A percentile compares a stretch with the other conserved stretches of the same genome.
phyloP scores from a whole-genome alignment of 2,113 vertebrate genomes.

The Misgurnus mizolepis region DNA sequence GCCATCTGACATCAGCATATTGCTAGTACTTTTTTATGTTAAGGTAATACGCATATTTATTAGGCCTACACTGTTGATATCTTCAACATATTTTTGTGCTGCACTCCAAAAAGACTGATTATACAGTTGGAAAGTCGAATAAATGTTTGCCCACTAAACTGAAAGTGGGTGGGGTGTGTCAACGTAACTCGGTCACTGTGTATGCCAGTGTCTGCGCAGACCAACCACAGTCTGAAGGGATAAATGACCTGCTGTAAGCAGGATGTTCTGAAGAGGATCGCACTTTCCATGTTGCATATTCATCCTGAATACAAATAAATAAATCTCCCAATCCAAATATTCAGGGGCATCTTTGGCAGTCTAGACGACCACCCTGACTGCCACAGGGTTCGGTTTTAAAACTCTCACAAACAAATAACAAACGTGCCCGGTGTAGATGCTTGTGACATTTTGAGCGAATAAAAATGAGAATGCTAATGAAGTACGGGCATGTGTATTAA shows the following conservation, averaged over 20 bases:
- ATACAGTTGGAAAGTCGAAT: constrained; percentile 25
- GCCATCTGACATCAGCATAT: no score
- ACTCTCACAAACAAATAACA: constrained; percentile 60
- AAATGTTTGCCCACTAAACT: constrained; percentile 58
- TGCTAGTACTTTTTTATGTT: no score
- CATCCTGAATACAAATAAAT: constrained; percentile 74
- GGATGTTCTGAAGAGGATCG: constrained; percentile 64
- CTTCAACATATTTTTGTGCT: background rate
- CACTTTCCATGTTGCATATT: constrained; percentile 73
- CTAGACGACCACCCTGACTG: constrained; percentile 67
- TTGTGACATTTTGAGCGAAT: constrained; percentile 10
- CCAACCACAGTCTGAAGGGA: constrained; percentile 72
- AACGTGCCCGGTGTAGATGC: constrained; percentile 49
- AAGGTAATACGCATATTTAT: no score
- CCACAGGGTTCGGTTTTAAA: constrained; percentile 52
- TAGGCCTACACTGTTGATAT: constrained; percentile 13
- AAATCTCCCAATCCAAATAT: constrained; percentile 72
- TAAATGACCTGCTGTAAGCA: constrained; percentile 72
- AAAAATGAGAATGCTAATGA: constrained; percentile 13
- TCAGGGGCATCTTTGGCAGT: constrained; percentile 66
- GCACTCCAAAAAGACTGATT: constrained; percentile 31
- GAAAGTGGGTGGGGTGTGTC: constrained; percentile 34
- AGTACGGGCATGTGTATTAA: background rate
- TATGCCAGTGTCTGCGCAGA: constrained; percentile 53
- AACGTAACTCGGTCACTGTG: constrained; percentile 31